A percentile compares a stretch with the other conserved stretches of the same genome.
phyloP scores from a whole-genome alignment of 1,140 invertebrate species.

The Steinernema feltiae region DNA sequence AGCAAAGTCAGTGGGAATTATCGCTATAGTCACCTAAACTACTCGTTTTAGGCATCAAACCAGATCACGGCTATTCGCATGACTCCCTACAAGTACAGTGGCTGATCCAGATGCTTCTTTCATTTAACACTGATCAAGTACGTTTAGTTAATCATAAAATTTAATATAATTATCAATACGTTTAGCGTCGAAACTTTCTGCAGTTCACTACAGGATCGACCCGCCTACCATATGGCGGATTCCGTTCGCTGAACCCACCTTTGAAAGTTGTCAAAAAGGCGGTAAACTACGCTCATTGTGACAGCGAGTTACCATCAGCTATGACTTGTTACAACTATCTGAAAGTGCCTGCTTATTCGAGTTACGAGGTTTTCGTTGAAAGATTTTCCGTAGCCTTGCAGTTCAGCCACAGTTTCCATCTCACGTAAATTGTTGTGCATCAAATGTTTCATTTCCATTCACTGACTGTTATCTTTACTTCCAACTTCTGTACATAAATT shows the following conservation, averaged over 20 bases:
- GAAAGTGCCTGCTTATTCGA: constrained; percentile 94
- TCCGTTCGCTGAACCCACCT: constrained; percentile 85
- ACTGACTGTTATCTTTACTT: not conserved
- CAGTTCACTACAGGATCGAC: constrained; percentile 67
- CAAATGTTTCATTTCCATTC: not conserved
- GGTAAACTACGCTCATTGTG: constrained; percentile 76
- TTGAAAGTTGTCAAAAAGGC: constrained; percentile 90
- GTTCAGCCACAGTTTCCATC: constrained; percentile 78
- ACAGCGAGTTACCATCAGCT: constrained; percentile 92
- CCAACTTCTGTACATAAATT: too few relatives aligned
- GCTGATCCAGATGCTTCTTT: constrained; percentile 84
- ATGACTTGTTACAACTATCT: constrained; percentile 99
- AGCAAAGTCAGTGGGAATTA: constrained; percentile 28
- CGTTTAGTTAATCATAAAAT: not conserved
- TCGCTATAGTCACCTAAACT: not conserved
- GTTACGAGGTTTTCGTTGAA: constrained; percentile 48
- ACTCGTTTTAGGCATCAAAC: constrained; percentile 40
- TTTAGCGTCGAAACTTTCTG: constrained; percentile 72
- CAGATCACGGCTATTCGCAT: constrained; percentile 69
- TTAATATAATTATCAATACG: not conserved
- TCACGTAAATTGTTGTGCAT: constrained; percentile 23
- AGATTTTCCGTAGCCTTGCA: constrained; percentile 65
- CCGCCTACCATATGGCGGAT: constrained; percentile 95
- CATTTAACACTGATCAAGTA: constrained; percentile 75
- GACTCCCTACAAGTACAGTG: constrained; percentile 87